Percentiles rank a stretch among this genome's conserved stretches.
These are phyloP conservation scores for Atherinomorus stipes DNA, from an alignment of 2,113 vertebrate species.

Conservation along the genomic window DNA sequence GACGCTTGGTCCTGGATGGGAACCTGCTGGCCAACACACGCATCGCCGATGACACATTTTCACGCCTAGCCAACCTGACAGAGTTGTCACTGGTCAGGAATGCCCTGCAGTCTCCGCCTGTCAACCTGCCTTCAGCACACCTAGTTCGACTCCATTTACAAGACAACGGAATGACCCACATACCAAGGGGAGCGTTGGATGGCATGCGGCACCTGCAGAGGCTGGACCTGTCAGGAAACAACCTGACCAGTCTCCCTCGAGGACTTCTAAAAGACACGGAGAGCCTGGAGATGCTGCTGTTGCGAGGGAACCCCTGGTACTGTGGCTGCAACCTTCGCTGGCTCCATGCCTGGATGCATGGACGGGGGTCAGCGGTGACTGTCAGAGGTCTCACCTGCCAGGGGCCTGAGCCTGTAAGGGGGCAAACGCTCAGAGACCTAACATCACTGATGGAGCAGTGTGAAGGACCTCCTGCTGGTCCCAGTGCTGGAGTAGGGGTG, in stretches of 20 bases:
- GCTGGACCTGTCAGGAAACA: slow-evolving; percentile 94
- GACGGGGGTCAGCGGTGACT: slow-evolving; percentile 86
- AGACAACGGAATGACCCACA: slow-evolving; percentile 93
- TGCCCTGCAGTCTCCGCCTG: slow-evolving; percentile 89
- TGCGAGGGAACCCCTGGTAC: slow-evolving; percentile 94
- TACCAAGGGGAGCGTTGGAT: slow-evolving; percentile 87
- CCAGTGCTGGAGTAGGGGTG: slow-evolving; percentile 66
- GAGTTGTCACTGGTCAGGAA: slow-evolving; percentile 95
- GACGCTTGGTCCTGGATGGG: slow-evolving; percentile 92
- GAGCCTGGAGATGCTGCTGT: slow-evolving; percentile 87
- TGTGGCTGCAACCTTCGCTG: slow-evolving; percentile 94
- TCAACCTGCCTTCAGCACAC: slow-evolving; percentile 88
- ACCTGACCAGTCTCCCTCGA: slow-evolving; percentile 90
- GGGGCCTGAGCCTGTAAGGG: slow-evolving; percentile 88
- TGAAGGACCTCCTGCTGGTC: slow-evolving; percentile 80
- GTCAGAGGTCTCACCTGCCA: slow-evolving; percentile 93
- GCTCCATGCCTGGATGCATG: slow-evolving; percentile 91
- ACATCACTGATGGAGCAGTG: slow-evolving; percentile 91
- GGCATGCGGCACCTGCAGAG: slow-evolving; percentile 88
- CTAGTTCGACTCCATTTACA: slow-evolving; percentile 92
- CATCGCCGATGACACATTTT: slow-evolving; percentile 96
- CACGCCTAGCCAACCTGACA: slow-evolving; percentile 90
- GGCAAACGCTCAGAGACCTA: slow-evolving; percentile 89
- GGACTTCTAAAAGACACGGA: slow-evolving; percentile 92
- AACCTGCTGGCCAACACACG: slow-evolving; percentile 95